A percentile compares a stretch with the other conserved stretches of the same genome.
Conservation (phyloP, 2,888 invertebrate species). For the Sphaerophoria rueppellii region DNA sequence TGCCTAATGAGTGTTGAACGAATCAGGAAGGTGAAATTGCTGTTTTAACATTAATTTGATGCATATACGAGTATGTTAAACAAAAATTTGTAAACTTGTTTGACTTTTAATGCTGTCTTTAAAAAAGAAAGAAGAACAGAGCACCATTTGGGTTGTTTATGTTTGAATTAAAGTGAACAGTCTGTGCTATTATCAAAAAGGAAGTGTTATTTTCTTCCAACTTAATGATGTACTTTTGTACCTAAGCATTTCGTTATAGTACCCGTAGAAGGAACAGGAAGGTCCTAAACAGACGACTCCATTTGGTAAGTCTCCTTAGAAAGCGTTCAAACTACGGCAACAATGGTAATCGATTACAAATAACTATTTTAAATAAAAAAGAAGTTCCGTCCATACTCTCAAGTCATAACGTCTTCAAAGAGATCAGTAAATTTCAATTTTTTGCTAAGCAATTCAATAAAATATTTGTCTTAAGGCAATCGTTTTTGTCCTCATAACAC, state of each 20-base stretch:
- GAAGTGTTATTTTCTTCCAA: too few species aligned
- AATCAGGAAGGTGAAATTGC: conserved; percentile 17
- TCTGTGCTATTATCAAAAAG: too few species aligned
- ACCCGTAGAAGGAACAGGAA: too few species aligned
- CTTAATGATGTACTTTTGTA: too few species aligned
- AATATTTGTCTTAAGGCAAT: conserved; percentile 32
- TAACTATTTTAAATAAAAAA: background rate
- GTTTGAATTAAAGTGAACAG: too few species aligned
- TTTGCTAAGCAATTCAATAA: conserved; percentile 16
- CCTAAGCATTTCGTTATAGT: too few species aligned
- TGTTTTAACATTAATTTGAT: conserved; percentile 5
- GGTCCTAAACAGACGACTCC: too few species aligned
- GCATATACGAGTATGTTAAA: background rate
- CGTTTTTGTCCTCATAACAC: conserved; percentile 34
- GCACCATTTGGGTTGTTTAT: too few species aligned
- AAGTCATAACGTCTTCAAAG: conserved; percentile 2
- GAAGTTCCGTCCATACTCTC: background rate
- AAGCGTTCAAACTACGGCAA: too few species aligned
- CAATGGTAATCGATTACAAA: background rate
- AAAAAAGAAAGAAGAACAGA: background rate
- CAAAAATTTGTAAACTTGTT: background rate
- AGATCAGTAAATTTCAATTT: conserved; percentile 3
- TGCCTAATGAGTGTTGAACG: conserved; percentile 46
- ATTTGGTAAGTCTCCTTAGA: too few species aligned
- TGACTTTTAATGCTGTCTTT: background rate